Evolutionary conservation across 2,113 vertebrate species (phyloP).

Genomic region (Typhlomys cinereus): DNA sequence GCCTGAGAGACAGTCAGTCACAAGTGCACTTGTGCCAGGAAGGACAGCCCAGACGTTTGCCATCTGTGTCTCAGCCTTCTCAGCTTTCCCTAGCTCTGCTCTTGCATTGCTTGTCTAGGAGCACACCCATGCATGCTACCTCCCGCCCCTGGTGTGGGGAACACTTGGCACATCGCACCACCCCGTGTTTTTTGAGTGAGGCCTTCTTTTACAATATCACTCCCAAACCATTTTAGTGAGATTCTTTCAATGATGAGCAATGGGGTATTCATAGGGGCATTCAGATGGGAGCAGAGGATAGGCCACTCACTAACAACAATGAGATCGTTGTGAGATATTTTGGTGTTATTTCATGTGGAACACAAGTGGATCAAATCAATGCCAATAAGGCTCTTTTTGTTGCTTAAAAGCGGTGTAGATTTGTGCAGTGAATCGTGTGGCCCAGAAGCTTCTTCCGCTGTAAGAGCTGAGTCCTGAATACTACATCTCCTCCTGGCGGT

Average conservation of each 20-base stretch:
- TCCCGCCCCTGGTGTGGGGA: not conserved
- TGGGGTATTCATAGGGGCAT: not conserved
- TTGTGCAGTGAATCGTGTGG: not conserved
- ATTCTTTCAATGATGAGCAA: not conserved
- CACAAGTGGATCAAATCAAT: conserved; percentile 6
- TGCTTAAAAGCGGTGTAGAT: conserved; percentile 19
- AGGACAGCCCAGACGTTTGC: conserved; percentile 62
- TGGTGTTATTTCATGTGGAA: not conserved
- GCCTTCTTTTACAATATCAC: not conserved
- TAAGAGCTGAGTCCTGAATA: not conserved
- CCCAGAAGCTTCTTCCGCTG: not conserved
- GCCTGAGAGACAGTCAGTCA: conserved; percentile 54
- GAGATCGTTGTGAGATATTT: not conserved
- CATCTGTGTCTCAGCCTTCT: conserved; percentile 65
- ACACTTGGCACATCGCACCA: not conserved
- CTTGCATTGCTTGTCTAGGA: conserved; percentile 39
- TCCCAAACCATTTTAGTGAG: not conserved
- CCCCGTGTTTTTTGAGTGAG: not conserved
- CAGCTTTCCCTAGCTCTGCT: conserved; percentile 49
- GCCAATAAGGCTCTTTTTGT: not conserved
- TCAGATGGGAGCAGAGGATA: not conserved
- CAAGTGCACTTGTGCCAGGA: conserved; percentile 59
- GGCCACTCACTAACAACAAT: not conserved
- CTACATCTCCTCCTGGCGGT: not conserved
- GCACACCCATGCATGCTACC: not conserved